Conservation (phyloP, 1,140 invertebrate species). For the Galleria mellonella region DNA sequence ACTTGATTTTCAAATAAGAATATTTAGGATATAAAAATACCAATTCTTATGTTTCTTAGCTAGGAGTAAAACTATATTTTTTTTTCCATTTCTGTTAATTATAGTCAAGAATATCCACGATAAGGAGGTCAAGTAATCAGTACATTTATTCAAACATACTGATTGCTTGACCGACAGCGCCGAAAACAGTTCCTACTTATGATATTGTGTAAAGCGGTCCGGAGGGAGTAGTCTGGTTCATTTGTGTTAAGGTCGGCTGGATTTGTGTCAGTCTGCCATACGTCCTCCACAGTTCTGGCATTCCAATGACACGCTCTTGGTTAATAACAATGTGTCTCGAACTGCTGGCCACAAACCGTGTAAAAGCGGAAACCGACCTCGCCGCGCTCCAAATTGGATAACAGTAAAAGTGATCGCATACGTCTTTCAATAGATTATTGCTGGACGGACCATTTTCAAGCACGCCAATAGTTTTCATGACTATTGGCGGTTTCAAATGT, state of each 20-base stretch:
- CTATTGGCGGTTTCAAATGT: slow-evolving; percentile 41
- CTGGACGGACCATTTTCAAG: slow-evolving; percentile 33
- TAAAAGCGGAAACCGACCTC: slow-evolving; percentile 65
- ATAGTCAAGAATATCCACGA: too few relatives aligned
- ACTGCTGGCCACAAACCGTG: slow-evolving; percentile 55
- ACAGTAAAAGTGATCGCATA: slow-evolving; percentile 71
- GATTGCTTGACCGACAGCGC: too few relatives aligned
- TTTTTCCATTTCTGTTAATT: too few relatives aligned
- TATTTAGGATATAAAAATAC: too few relatives aligned
- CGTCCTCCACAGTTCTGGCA: slow-evolving; percentile 40
- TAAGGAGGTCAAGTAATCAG: too few relatives aligned
- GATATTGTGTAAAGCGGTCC: background rate
- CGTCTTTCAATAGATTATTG: slow-evolving; percentile 57
- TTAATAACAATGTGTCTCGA: slow-evolving; percentile 58
- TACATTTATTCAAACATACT: too few relatives aligned
- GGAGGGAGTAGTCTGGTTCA: background rate
- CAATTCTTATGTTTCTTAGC: too few relatives aligned
- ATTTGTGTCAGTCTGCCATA: slow-evolving; percentile 58
- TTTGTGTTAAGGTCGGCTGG: slow-evolving; percentile 21
- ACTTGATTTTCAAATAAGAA: too few relatives aligned
- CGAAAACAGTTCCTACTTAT: too few relatives aligned
- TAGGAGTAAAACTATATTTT: too few relatives aligned
- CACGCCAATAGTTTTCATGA: slow-evolving; percentile 41
- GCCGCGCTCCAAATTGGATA: slow-evolving; percentile 68
- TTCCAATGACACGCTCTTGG: slow-evolving; percentile 54